Conservation (phyloP, 2,113 vertebrate species). For the Sander lucioperca region DNA sequence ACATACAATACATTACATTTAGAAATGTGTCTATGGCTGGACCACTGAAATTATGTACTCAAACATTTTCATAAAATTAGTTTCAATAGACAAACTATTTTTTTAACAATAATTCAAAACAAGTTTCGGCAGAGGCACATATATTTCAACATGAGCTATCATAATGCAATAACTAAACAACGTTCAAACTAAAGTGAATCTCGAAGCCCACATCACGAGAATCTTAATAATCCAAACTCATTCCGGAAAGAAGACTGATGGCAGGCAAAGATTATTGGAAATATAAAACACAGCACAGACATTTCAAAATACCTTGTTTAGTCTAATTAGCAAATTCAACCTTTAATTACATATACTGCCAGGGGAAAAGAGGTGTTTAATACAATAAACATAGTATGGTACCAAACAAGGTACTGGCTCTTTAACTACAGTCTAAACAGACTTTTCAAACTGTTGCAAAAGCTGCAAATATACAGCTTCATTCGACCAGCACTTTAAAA, state of each 20-base stretch:
- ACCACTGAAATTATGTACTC: neutral
- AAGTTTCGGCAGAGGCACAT: neutral
- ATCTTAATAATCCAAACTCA: slow-evolving; percentile 25
- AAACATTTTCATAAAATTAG: neutral
- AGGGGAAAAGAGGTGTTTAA: neutral
- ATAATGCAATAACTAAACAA: neutral
- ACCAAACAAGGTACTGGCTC: neutral
- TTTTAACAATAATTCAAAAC: neutral
- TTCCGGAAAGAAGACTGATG: neutral
- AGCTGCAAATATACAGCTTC: neutral
- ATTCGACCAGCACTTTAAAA: neutral
- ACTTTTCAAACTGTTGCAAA: neutral
- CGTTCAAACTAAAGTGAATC: neutral
- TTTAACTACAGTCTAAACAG: neutral
- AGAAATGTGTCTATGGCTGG: neutral
- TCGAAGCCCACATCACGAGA: neutral
- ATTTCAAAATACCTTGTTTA: slow-evolving; percentile 22
- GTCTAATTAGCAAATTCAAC: slow-evolving; percentile 16
- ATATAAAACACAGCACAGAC: slow-evolving; percentile 1
- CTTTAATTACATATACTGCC: slow-evolving; percentile 30
- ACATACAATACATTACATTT: neutral
- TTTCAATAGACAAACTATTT: neutral
- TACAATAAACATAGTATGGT: neutral
- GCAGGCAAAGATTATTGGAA: slow-evolving; percentile 8
- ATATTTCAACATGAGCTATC: neutral